Base-by-base conservation (phyloP, 2,888 invertebrate genomes). In the Rhimphoctona megacephalus region DNA sequence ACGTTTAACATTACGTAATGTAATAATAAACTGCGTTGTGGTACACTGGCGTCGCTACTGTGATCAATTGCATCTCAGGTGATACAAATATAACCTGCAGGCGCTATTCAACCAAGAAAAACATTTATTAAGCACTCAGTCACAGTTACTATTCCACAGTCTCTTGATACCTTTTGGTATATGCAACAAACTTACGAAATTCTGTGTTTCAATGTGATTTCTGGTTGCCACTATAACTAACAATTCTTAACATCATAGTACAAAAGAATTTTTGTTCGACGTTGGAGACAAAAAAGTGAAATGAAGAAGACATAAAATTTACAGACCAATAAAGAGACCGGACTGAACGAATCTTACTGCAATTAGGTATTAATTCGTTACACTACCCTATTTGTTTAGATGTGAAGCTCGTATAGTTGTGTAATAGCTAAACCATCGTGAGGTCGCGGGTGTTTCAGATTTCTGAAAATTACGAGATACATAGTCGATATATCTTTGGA, bases 331-430 rank as follows among this genome's bases (percentile, higher is more conserved):
- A 36, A 72, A 79, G 61, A 80, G 54, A 74, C 69, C 9, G n/a
- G 9, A n/a, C 9, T 22, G 66, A 83, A 81, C 70, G 83, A 86
- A 87, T 87, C 76, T 73, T 85, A 88, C 81, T 87, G 83, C 88
- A 88, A 91, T 90, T 90, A 91, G 89, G 90, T 90, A 91, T 91
- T 89, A 88, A 3, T 7, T 36, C 69, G 90, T 91, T 91, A 89
- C 91, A 90, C 88, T 89, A 86, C 83, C 82, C 73, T 77, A 81
- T 81, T 70, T 80, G 83, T 88, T 83, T 85, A 82, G 81, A 84
- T 87, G 87, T 87, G 79, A 49, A 49, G 39, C 57, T 33, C 64
- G 39, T 46, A 54, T 36, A 85, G 87, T 88, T 88, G 87, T 87
- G 87, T 84, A 89, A 90, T 81, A 57, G 69, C 87, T 87, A 36